A percentile compares a stretch with the other conserved stretches of the same genome.
phyloP scores from a whole-genome alignment of 2,113 vertebrate species.

The Telmatochromis sp. region DNA sequence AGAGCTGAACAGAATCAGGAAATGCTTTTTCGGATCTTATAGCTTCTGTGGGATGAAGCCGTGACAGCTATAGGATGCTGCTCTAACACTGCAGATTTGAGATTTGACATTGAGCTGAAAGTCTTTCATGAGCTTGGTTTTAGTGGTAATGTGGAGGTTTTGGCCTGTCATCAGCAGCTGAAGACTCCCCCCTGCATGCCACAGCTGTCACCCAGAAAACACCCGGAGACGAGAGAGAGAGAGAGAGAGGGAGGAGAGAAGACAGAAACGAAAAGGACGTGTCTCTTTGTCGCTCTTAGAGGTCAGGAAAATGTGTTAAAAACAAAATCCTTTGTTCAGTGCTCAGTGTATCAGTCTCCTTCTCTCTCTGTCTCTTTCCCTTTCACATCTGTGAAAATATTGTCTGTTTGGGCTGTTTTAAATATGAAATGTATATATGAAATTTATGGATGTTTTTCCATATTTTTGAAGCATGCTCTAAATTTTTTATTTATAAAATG shows the following conservation, averaged over 20 bases:
- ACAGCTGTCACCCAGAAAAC: conserved; percentile 48
- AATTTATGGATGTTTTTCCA: rapidly evolving
- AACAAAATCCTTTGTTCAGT: neutral
- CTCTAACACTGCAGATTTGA: conserved; percentile 19
- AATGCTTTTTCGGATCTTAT: neutral
- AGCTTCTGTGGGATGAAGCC: neutral
- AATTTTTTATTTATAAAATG: neutral
- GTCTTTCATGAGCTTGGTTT: conserved; percentile 12
- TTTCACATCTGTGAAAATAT: neutral
- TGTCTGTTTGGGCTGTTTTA: neutral
- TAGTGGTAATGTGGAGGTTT: conserved; percentile 22
- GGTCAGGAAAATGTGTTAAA: neutral
- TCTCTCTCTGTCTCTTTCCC: neutral
- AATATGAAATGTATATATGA: neutral
- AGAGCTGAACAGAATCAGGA: neutral
- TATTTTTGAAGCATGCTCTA: neutral
- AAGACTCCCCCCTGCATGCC: conserved; percentile 44
- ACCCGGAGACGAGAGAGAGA: neutral
- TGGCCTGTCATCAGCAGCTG: conserved; percentile 31
- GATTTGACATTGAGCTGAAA: conserved; percentile 47
- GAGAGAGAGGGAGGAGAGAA: neutral
- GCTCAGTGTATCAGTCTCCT: neutral
- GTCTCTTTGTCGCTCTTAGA: neutral
- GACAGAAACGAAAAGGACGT: neutral
- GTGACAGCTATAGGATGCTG: neutral